Conservation (phyloP, 1,140 invertebrate genomes). For the Pectinophora gossypiella region DNA sequence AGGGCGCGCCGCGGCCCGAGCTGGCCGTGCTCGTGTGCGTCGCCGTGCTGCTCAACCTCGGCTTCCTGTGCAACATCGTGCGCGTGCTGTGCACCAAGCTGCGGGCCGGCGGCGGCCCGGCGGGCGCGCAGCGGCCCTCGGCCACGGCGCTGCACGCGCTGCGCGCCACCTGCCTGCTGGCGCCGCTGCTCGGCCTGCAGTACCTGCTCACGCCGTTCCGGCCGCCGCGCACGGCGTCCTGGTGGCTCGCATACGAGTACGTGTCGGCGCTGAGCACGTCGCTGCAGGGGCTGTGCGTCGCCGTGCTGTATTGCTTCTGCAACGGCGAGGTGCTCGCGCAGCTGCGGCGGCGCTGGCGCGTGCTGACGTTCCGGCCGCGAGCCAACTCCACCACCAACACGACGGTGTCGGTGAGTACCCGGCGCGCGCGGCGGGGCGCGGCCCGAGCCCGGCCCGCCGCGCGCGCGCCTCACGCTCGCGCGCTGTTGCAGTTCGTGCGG, state of each 20-base stretch:
- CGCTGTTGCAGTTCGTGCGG: slow-evolving; percentile 74
- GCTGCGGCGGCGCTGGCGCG: slow-evolving; percentile 86
- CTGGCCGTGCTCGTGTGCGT: slow-evolving; percentile 86
- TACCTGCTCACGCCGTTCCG: slow-evolving; percentile 93
- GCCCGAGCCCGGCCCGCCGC: background rate
- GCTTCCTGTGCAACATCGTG: slow-evolving; percentile 96
- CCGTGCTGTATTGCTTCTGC: slow-evolving; percentile 95
- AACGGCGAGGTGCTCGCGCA: slow-evolving; percentile 95
- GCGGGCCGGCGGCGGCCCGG: slow-evolving; percentile 75
- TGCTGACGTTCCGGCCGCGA: slow-evolving; percentile 81
- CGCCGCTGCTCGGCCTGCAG: slow-evolving; percentile 89
- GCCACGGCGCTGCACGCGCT: slow-evolving; percentile 86
- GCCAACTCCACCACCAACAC: slow-evolving; percentile 89
- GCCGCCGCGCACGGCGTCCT: slow-evolving; percentile 81
- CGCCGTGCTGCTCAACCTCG: slow-evolving; percentile 89
- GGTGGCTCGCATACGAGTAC: slow-evolving; percentile 88
- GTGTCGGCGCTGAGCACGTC: slow-evolving; percentile 90
- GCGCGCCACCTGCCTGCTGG: slow-evolving; percentile 91
- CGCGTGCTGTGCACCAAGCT: slow-evolving; percentile 93
- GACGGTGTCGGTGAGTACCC: slow-evolving; percentile 86
- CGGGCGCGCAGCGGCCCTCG: slow-evolving; percentile 78
- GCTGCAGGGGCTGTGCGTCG: slow-evolving; percentile 94
- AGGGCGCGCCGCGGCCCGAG: slow-evolving; percentile 83
- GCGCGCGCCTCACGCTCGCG: background rate
- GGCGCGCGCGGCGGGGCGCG: background rate